Percentiles rank a stretch among this genome's conserved stretches.
Evolutionary conservation across 2,888 invertebrate species (phyloP).

Genomic region (Campoplex nolae): DNA sequence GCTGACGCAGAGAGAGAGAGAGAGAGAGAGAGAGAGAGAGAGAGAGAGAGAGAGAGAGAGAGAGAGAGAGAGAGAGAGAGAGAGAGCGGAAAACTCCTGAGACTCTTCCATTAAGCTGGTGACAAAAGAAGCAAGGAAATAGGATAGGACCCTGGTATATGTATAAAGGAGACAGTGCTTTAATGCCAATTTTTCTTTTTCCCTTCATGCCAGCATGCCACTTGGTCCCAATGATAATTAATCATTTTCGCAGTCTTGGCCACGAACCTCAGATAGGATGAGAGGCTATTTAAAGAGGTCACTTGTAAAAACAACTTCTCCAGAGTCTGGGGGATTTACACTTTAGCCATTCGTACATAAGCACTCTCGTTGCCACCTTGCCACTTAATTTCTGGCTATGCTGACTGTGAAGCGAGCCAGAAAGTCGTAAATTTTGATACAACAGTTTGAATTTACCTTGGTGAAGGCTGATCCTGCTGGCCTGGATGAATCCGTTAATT

Average conservation of each 20-base stretch:
- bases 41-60: too few species aligned
- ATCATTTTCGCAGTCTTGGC: constrained; percentile 59
- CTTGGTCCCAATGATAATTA: constrained; percentile 52
- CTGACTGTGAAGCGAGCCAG: background rate
- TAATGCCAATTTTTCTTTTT: constrained; percentile 22
- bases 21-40: too few species aligned
- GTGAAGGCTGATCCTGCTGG: constrained; percentile 73
- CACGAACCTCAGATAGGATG: constrained; percentile 19
- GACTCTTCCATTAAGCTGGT: constrained; percentile 28
- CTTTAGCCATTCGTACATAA: background rate
- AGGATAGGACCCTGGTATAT: constrained; percentile 41
- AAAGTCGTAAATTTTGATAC: background rate
- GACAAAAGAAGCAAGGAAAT: constrained; percentile 52
- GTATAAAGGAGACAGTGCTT: background rate
- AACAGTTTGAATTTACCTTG: constrained; percentile 73
- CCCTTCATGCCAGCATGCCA: background rate
- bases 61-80: too few species aligned
- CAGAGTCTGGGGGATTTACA: constrained; percentile 1
- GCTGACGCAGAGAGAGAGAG: background rate
- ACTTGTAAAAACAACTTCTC: constrained; percentile 56
- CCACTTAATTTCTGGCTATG: background rate
- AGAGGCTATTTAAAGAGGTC: constrained; percentile 53
- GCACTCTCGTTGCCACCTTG: background rate
- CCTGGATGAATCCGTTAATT: constrained; percentile 74
- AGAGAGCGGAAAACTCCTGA: background rate